Conservation (phyloP, 2,113 vertebrate genomes). For the Ploceus nigricollis region DNA sequence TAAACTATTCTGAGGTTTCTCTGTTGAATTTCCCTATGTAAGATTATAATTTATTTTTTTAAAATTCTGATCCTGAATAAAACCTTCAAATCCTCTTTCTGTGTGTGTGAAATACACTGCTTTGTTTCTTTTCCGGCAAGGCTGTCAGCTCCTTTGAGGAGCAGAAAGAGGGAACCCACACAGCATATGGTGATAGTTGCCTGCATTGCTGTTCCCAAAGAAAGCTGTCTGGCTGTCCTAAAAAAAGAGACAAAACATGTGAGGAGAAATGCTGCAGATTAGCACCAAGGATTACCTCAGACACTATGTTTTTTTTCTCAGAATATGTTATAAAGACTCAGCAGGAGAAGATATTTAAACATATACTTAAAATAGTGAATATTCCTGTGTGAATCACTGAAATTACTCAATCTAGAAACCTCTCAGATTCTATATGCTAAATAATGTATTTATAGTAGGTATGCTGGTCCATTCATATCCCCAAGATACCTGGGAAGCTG, state of each 20-base stretch:
- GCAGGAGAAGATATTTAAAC: neutral
- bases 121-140: neutral
- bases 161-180: conserved; percentile 47
- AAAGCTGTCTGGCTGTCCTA: conserved; percentile 15
- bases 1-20: neutral
- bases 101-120: neutral
- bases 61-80: neutral
- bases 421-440: neutral
- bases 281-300: neutral
- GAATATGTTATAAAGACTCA: neutral
- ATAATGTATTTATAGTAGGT: neutral
- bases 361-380: neutral
- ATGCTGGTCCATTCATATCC: neutral
- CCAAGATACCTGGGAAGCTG: neutral
- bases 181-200: conserved; percentile 36
- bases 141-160: conserved; percentile 7
- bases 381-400: neutral
- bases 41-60: neutral
- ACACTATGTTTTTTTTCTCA: neutral
- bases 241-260: neutral
- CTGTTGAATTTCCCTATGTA: neutral
- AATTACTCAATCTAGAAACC: neutral
- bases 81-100: neutral
- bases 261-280: neutral
- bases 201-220: neutral